Base-by-base conservation (phyloP, 2,113 vertebrate genomes). In the Pheucticus melanocephalus region DNA sequence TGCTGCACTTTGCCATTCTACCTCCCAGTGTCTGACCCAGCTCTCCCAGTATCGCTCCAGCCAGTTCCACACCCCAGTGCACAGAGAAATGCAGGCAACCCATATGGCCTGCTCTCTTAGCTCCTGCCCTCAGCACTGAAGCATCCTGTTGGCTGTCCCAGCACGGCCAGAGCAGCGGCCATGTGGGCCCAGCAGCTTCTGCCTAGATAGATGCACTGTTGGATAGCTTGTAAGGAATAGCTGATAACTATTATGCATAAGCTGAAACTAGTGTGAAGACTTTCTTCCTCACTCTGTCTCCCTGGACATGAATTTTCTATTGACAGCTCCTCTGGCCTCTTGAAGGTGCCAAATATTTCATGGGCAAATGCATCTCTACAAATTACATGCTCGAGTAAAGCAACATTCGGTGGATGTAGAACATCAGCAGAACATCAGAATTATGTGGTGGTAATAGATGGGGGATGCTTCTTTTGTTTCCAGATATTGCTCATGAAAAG, bases 401-500 rank as follows among this genome's bases (percentile, higher is more conserved):
- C 22, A 68, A 17, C 4, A 22, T 77, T 57, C 30, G 48, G 54
- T 57, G 45, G 15, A 57, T 50, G 39, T 48, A 65, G 33, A 66
- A 45, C 28, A 44, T 44, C 33, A 88, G 27, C 57, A 88, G 65
- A 88, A 51, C 7, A 33, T 53, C 54, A 90, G 22, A 69, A 86
- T 6, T 61, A 30, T 12, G 48, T n/a, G 17, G 60, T 75, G 18
- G 18, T 30, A 85, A 68, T 16, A 75, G 42, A 75, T 39, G 50
- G 28, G 53, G 40, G 17, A 19, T 27, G 6, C 14, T 86, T 53
- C 68, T 65, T 79, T 65, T 40, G 53, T 79, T 95, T 82, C 21
- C 80, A 98, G 97, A 96, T 97, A 89, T 94, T 98, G 82, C 83
- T 98, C 57, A 97, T 97, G 56, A 97, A 97, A 96, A 7, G 92